Percentiles rank a stretch among this genome's conserved stretches.
Conservation (phyloP, 1,140 invertebrate species). For the Pectinophora gossypiella region DNA sequence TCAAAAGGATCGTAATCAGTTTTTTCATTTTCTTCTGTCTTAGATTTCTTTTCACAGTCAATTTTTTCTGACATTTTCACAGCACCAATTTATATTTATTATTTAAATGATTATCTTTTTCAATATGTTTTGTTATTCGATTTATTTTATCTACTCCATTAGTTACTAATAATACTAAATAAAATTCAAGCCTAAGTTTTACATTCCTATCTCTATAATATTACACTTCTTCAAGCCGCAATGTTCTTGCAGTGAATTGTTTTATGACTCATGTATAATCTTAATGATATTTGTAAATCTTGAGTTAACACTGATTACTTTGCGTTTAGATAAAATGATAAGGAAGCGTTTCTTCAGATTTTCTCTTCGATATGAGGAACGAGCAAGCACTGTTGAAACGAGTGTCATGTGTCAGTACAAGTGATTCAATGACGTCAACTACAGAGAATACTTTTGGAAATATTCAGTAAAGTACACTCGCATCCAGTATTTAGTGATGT, state of each 20-base stretch:
- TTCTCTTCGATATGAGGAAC: not conserved
- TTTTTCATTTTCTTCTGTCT: conserved; percentile 25
- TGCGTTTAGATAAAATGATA: not conserved
- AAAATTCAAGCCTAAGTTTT: no score
- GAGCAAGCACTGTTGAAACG: not conserved
- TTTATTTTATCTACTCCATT: no score
- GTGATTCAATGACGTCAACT: not conserved
- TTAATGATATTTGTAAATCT: not conserved
- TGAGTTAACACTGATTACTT: not conserved
- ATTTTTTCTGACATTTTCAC: not conserved
- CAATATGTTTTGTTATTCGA: no score
- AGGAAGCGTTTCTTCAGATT: not conserved
- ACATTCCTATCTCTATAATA: no score
- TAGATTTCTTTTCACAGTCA: not conserved
- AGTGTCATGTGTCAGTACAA: not conserved
- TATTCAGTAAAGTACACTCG: no score
- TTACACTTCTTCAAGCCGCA: no score
- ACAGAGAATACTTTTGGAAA: no score
- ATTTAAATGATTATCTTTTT: not conserved
- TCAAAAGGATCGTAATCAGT: conserved; percentile 82
- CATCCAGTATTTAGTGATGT: no score
- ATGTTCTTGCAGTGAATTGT: no score
- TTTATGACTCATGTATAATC: not conserved
- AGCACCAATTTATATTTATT: not conserved
- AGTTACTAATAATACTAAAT: no score